These are phyloP conservation scores for Myopa testacea DNA, from an alignment of 2,888 invertebrate genomes.

Conservation along the genomic window DNA sequence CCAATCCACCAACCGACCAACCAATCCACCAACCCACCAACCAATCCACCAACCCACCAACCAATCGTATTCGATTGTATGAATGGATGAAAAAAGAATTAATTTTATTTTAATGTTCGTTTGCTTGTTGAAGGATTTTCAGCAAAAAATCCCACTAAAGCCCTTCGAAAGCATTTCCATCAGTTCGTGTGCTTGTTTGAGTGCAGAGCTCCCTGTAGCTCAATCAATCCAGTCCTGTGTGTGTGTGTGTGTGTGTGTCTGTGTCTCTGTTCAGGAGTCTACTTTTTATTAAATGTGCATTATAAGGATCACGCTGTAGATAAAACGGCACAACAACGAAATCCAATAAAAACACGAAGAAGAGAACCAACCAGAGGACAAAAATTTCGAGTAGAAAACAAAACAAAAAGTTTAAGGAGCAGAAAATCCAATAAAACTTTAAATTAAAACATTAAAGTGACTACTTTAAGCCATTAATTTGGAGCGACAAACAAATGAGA, in stretches of 20 bases:
- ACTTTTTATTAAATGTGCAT: slow-evolving; percentile 29
- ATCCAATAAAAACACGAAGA: too few relatives aligned
- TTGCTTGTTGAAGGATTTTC: slow-evolving; percentile 53
- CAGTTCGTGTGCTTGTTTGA: neutral
- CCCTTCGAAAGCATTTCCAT: slow-evolving; percentile 16
- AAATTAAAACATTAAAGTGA: neutral
- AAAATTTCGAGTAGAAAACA: too few relatives aligned
- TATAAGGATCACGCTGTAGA: slow-evolving; percentile 14
- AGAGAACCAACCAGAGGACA: too few relatives aligned
- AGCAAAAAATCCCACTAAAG: slow-evolving; percentile 11
- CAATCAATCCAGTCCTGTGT: slow-evolving; percentile 5
- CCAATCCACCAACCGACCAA: neutral
- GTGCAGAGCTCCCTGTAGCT: neutral
- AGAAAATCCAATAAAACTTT: neutral
- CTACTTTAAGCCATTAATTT: slow-evolving; percentile 8
- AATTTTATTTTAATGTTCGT: slow-evolving; percentile 61
- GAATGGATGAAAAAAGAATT: slow-evolving; percentile 47
- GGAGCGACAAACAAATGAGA: neutral
- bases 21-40: neutral
- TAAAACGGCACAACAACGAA: neutral
- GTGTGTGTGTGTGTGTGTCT: slow-evolving; percentile 21
- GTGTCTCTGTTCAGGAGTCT: slow-evolving; percentile 52
- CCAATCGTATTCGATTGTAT: neutral
- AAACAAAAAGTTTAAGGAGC: neutral
- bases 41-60: neutral